Base-by-base conservation (phyloP, 2,113 vertebrate species). In the Salvator merianae region DNA sequence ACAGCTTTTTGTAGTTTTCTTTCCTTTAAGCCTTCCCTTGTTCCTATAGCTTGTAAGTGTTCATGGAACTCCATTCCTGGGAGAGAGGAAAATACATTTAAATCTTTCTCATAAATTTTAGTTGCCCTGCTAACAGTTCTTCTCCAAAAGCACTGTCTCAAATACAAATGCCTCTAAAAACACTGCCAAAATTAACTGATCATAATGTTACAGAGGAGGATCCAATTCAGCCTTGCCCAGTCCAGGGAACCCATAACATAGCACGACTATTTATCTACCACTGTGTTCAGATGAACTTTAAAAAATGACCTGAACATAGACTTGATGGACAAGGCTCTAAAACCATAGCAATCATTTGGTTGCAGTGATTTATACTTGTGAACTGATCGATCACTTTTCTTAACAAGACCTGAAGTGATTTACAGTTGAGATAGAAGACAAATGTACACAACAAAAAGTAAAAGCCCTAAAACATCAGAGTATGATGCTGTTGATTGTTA, bases 41-140 rank as follows among this genome's bases (percentile, higher is more conserved):
- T 91, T 10, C 98, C 98, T 91, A 98, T 95, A 89, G 96, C 96
- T 24, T 98, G 97, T 86, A 99, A 94, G 89, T 99, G 98, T 93
- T 98, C 97, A 47, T 99, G 99, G 92, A 98, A 99, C 77, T 98
- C 98, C 98, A 99, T 99, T 34, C 98, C 99, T 80, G 85, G 77
- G 88, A 86, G 90, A 85, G 87, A 63, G 88, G 30, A 73, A 8
- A 93, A 69, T 12, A 69, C 82, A 43, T 28, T 1, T 38, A 3
- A 88, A 86, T 83, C 3, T 71, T 62, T 55, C 22, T 38, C 63
- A 79, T 86, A 83, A 68, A 79, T 79, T 65, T n/a, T 2, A 50
- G 69, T 88, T 89, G 83, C 89, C 24, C 40, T 68, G 13, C 59
- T 13, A 87, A 32, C 70, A 55, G 43, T 43, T 47, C 24, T 47